These are phyloP conservation scores for Gari tellinella DNA, from an alignment of 2,888 invertebrate genomes.

Conservation along the genomic window DNA sequence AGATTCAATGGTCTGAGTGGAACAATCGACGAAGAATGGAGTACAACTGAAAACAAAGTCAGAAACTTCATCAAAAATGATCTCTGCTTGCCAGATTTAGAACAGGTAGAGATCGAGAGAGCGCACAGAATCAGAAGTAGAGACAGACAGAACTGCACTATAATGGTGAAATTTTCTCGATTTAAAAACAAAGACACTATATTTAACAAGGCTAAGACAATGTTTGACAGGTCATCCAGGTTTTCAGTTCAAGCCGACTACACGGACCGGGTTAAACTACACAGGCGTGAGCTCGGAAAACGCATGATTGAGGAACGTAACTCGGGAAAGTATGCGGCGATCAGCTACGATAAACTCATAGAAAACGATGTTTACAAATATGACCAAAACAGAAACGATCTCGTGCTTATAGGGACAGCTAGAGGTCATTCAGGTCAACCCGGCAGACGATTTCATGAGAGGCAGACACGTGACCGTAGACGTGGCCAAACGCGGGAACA, in stretches of 20 bases:
- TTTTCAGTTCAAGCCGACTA: conserved; percentile 25
- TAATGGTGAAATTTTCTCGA: conserved; percentile 27
- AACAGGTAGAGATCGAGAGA: conserved; percentile 23
- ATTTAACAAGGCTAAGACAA: conserved; percentile 15
- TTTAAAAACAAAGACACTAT: conserved; percentile 18
- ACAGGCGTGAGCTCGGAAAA: conserved; percentile 16
- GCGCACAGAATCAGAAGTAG: conserved; percentile 29
- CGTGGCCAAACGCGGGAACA: too few relatives aligned
- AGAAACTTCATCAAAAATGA: conserved; percentile 24
- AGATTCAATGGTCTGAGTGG: conserved; percentile 5
- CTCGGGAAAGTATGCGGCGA: conserved; percentile 11
- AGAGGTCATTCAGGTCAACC: too few relatives aligned
- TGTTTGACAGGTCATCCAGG: background rate
- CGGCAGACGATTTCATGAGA: too few relatives aligned
- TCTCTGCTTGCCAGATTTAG: conserved; percentile 7
- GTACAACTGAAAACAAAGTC: conserved; percentile 3
- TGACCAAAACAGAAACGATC: conserved; percentile 10
- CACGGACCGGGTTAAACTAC: conserved; percentile 6
- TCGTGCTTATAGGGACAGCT: conserved; percentile 4
- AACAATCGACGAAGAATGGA: conserved; percentile 9
- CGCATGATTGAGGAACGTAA: conserved; percentile 8
- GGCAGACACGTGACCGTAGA: too few relatives aligned
- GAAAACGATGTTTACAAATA: conserved; percentile 13
- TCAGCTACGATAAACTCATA: conserved; percentile 28
- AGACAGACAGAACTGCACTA: conserved; percentile 16